Conservation (phyloP, 1,140 invertebrate genomes). For the Ceratoteleas bidentatus region DNA sequence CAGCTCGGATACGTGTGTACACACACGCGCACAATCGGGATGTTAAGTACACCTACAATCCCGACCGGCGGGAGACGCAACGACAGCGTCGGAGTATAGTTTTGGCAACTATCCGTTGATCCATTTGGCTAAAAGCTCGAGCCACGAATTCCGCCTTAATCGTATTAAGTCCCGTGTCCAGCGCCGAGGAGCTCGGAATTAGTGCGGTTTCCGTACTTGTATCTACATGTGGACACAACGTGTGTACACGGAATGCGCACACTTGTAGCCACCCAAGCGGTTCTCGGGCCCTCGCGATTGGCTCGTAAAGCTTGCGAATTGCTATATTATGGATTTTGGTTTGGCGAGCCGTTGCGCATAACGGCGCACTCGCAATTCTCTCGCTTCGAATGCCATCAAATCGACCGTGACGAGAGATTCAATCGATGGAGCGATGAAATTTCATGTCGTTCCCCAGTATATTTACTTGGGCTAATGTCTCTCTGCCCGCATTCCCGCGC, state of each 20-base stretch:
- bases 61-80: slow-evolving; percentile 48
- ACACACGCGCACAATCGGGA: slow-evolving; percentile 39
- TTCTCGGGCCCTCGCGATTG: slow-evolving; percentile 49
- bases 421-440: slow-evolving; percentile 66
- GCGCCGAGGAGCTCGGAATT: slow-evolving; percentile 66
- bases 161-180: slow-evolving; percentile 68
- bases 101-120: slow-evolving; percentile 63
- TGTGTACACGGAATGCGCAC: slow-evolving; percentile 60
- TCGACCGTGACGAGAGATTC: slow-evolving; percentile 67
- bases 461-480: slow-evolving; percentile 54
- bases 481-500: slow-evolving; percentile 24
- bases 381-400: slow-evolving; percentile 64
- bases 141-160: slow-evolving; percentile 68
- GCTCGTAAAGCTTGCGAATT: slow-evolving; percentile 68
- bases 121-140: slow-evolving; percentile 70
- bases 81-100: slow-evolving; percentile 55
- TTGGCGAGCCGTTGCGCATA: slow-evolving; percentile 68
- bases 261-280: slow-evolving; percentile 51
- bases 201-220: slow-evolving; percentile 68
- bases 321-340: slow-evolving; percentile 70
- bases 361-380: slow-evolving; percentile 67
- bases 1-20: slow-evolving; percentile 21
- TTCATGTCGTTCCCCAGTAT: slow-evolving; percentile 58
- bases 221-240: slow-evolving; percentile 62
- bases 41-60: slow-evolving; percentile 53